Conservation (phyloP, 2,113 vertebrate species). For the Toxostoma redivivum region DNA sequence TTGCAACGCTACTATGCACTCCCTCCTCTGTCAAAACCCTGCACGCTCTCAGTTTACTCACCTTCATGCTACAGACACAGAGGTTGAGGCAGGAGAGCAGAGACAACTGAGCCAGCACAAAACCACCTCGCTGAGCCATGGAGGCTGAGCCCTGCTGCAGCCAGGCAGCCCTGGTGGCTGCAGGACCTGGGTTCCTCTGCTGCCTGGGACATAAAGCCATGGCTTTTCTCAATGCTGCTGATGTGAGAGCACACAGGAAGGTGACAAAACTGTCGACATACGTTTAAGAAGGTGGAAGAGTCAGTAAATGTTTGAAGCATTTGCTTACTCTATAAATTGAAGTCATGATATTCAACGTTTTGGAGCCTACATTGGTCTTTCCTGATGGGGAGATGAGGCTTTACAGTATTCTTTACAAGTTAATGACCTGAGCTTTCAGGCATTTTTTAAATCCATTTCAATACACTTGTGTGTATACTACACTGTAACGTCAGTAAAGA, state of each 20-base stretch:
- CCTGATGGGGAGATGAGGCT: not conserved
- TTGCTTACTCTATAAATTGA: not conserved
- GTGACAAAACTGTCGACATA: fast-evolving
- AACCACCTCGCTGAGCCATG: fast-evolving
- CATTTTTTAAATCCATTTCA: not conserved
- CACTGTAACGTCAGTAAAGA: not conserved
- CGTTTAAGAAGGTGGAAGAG: not conserved
- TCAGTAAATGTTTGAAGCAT: not conserved
- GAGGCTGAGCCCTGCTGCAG: not conserved
- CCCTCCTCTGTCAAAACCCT: not conserved
- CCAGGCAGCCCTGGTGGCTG: fast-evolving
- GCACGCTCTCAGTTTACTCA: not conserved
- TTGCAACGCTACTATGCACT: not conserved
- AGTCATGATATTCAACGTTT: not conserved
- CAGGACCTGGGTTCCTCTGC: not conserved
- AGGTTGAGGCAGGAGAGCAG: fast-evolving
- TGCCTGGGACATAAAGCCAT: fast-evolving
- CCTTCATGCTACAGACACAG: not conserved
- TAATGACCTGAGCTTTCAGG: not conserved
- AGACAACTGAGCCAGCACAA: not conserved
- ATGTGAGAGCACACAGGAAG: not conserved
- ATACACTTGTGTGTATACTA: not conserved
- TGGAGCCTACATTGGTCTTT: not conserved
- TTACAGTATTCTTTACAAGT: not conserved
- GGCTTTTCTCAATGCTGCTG: not conserved